Evolutionary conservation across 2,888 invertebrate genomes (phyloP).

Genomic region (Synergus laeviventris): DNA sequence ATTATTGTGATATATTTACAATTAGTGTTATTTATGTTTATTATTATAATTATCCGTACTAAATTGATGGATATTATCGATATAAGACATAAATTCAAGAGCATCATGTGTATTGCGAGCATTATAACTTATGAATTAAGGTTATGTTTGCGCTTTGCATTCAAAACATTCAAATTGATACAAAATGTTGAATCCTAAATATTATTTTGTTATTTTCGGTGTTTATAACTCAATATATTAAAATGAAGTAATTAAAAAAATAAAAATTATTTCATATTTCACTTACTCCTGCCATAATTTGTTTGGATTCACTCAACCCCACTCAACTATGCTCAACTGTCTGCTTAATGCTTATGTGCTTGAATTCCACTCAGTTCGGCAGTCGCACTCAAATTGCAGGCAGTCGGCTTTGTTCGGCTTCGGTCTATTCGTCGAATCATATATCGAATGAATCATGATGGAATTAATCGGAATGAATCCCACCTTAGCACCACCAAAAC

Average conservation of each 20-base stretch:
- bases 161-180: not conserved
- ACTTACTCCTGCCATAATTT: conserved; percentile 3
- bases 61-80: not conserved
- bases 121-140: not conserved
- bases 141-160: not conserved
- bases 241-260: not conserved
- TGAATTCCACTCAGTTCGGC: no score
- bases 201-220: not conserved
- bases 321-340: not conserved
- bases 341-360: no score
- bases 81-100: not conserved
- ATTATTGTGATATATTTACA: not conserved
- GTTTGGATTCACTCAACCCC: not conserved
- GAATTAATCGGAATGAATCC: no score
- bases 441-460: no score
- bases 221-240: not conserved
- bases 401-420: no score
- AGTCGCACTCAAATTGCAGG: no score
- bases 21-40: not conserved
- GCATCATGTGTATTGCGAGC: not conserved
- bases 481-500: no score
- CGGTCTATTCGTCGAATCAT: no score
- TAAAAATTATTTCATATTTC: not conserved
- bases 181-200: not conserved
- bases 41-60: not conserved